A percentile compares a stretch with the other conserved stretches of the same genome.
Evolutionary conservation across 2,888 invertebrate species (phyloP).

Genomic region (Willowsia nigromaculata): DNA sequence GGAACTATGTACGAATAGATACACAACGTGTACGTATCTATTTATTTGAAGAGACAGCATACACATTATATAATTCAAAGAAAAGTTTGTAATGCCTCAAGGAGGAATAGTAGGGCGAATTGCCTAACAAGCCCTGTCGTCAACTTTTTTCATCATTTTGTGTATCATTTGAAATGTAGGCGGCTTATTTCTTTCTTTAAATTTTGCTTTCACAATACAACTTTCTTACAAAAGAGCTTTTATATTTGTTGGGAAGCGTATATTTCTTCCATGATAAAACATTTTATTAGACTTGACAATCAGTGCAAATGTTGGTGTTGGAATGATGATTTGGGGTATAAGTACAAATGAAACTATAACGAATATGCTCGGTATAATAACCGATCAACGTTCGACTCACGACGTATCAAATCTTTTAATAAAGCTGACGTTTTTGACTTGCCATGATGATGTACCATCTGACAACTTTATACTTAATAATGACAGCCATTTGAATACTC

Average conservation of each 20-base stretch:
- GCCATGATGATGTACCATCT: too few species aligned
- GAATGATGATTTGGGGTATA: too few species aligned
- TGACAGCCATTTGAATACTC: too few species aligned
- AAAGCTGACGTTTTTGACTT: too few species aligned
- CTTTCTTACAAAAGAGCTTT: not conserved
- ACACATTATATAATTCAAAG: not conserved
- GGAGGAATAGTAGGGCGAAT: not conserved
- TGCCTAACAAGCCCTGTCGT: constrained; percentile 25
- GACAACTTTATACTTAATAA: too few species aligned
- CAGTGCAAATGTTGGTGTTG: too few species aligned
- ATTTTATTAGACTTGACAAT: too few species aligned
- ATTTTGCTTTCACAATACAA: not conserved
- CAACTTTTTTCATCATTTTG: constrained; percentile 28
- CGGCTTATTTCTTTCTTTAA: not conserved
- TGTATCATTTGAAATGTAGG: not conserved
- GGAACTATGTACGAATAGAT: too few species aligned
- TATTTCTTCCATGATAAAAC: not conserved
- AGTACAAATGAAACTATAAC: too few species aligned
- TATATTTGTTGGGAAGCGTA: not conserved
- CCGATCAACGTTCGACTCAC: too few species aligned
- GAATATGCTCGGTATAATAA: too few species aligned
- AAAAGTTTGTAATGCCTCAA: not conserved
- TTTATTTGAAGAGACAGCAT: constrained; percentile 13
- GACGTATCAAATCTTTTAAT: too few species aligned
- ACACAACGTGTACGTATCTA: not conserved